A percentile compares a stretch with the other conserved stretches of the same genome.
Evolutionary conservation across 1,140 invertebrate species (phyloP).

Genomic region (Hermatobates lingyangjiaoensis): DNA sequence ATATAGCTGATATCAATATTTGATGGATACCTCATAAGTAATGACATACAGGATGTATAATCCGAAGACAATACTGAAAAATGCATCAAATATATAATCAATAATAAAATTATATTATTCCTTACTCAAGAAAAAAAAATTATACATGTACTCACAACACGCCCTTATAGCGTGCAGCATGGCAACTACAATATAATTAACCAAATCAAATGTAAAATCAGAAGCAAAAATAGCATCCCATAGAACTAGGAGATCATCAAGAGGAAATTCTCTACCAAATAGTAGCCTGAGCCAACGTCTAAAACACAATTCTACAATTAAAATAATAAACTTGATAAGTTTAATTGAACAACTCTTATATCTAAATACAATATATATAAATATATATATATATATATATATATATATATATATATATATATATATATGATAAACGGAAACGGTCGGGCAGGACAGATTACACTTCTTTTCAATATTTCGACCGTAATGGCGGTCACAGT

Average conservation of each 20-base stretch:
- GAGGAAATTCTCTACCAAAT: slow-evolving; percentile 60
- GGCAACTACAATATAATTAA: slow-evolving; percentile 55
- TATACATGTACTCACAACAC: slow-evolving; percentile 32
- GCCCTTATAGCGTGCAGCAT: slow-evolving; percentile 52
- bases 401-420: too few species aligned
- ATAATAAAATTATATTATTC: not conserved
- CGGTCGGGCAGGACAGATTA: too few species aligned
- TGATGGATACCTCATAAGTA: slow-evolving; percentile 45
- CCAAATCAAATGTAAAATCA: slow-evolving; percentile 40
- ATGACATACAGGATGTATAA: slow-evolving; percentile 38
- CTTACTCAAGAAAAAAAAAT: not conserved
- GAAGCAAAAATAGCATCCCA: slow-evolving; percentile 69
- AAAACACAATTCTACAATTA: too few species aligned
- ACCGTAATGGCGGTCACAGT: too few species aligned
- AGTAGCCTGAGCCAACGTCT: slow-evolving; percentile 62
- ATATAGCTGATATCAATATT: slow-evolving; percentile 40
- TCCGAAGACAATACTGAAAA: slow-evolving; percentile 38
- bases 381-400: too few species aligned
- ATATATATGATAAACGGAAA: not conserved
- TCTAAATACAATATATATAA: too few species aligned
- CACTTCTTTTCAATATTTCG: too few species aligned
- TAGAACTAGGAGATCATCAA: slow-evolving; percentile 47
- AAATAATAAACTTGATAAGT: too few species aligned
- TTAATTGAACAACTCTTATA: too few species aligned
- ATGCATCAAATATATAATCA: not conserved